Evolutionary conservation across 2,113 vertebrate genomes (phyloP).

Genomic region (Bos indicus): DNA sequence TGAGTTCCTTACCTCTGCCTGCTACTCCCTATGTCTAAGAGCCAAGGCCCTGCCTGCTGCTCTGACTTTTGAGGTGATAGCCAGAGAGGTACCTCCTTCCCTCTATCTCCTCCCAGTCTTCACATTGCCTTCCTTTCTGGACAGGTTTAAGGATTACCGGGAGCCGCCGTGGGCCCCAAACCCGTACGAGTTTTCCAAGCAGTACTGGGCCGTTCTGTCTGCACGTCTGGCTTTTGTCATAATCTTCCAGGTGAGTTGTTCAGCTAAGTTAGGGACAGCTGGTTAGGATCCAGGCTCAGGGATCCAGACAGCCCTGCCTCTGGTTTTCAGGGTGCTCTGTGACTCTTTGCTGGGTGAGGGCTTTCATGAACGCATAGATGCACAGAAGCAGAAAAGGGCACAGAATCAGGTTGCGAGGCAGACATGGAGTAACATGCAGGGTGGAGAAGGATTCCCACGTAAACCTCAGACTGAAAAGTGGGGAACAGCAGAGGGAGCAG

Average conservation of each 20-base stretch:
- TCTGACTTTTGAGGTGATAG: background rate
- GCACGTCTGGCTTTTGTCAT: conserved; percentile 96
- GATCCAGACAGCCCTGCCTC: background rate
- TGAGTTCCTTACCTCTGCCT: background rate
- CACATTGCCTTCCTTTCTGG: conserved; percentile 6
- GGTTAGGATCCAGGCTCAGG: background rate
- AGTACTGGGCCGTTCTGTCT: conserved; percentile 95
- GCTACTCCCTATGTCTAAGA: background rate
- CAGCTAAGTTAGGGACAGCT: background rate
- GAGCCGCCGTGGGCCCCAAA: conserved; percentile 93
- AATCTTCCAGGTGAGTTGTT: conserved; percentile 92
- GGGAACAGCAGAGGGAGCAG: background rate
- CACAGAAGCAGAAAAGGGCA: conserved; percentile 1
- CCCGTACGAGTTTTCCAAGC: conserved; percentile 94
- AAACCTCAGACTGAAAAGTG: background rate
- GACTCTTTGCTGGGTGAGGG: background rate
- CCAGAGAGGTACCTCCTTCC: background rate
- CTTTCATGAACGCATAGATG: background rate
- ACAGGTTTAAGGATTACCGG: conserved; percentile 97
- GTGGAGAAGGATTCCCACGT: background rate
- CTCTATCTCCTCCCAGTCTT: background rate
- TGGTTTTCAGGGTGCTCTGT: accelerated
- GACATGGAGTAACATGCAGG: background rate
- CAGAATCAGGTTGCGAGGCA: conserved; percentile 33
- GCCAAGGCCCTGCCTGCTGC: background rate